Evolutionary conservation across 2,888 invertebrate genomes (phyloP), one percentile per base, ranked within the genome.

Genomic region (Euproctis similis): DNA sequence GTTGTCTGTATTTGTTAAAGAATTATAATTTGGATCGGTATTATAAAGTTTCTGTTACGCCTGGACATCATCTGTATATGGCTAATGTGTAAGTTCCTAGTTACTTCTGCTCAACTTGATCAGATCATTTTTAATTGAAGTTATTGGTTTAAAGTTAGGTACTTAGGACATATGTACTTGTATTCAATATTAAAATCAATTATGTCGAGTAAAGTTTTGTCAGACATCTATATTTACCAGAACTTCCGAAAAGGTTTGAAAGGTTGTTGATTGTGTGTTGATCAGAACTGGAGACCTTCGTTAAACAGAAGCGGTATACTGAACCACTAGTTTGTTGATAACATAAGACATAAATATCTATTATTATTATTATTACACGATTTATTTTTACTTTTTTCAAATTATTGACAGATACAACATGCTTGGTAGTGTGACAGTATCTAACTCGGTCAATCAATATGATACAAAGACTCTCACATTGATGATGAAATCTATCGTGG

Each of bases 1-100:
- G 89, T 31, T 88, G 88, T 13, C 64, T 90, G 51, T 88, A 85
- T 31, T 87, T 90, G 45, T 58, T 90, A 46, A 88, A 87, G 57
- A 80, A 81, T 42, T 87, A 85, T 47, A 87, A 84, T 34, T 64
- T 90, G 47, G 89, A 89, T 21, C 75, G 87, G 2, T 82, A 86
- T 50, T 90, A 86, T 49, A 90, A 89, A 67, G 73, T 90, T n/a
- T 87, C 86, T 43, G 81, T 88, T 12, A 80, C 85, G 45, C 88
- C 88, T 1, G 89, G 89, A 31, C 88, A 88, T 57, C 88, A 89
- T 30, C 72, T 88, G 60, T 81, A 76, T 38, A 84, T 89, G 82
- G 86, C 89, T 16, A 86, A 86, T 39, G 81, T 85, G 89, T 89
- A 64, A 85, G 88, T 86, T n/a, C n/a, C n/a, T n/a, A n/a, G n/a